These are phyloP conservation scores for Mugil cephalus DNA, from an alignment of 2,113 vertebrate genomes.

Conservation along the genomic window DNA sequence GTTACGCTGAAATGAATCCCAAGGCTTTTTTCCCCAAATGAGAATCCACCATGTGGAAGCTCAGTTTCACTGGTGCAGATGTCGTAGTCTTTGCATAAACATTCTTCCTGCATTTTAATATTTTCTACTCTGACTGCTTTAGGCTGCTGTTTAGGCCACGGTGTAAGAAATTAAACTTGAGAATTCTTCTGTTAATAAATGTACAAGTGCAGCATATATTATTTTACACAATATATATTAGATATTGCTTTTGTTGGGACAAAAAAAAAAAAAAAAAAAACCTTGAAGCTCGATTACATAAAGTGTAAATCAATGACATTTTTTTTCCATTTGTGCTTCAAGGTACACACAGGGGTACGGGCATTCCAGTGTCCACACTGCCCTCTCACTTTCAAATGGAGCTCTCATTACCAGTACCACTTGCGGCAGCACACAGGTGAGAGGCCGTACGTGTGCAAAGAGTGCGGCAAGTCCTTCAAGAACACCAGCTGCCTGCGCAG, in stretches of 20 bases:
- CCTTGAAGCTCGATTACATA: too few relatives aligned
- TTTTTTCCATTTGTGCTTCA: neutral
- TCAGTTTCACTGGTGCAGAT: conserved; percentile 11
- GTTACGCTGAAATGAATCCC: conserved; percentile 5
- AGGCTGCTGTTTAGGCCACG: neutral
- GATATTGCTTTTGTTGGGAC: too few relatives aligned
- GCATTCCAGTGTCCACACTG: conserved; percentile 93
- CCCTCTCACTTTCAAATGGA: conserved; percentile 94
- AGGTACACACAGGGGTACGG: conserved; percentile 93
- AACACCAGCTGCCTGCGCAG: conserved; percentile 92
- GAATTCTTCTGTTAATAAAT: too few relatives aligned
- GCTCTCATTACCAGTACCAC: conserved; percentile 95
- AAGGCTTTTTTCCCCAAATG: neutral
- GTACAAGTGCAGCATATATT: too few relatives aligned
- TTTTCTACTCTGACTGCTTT: conserved; percentile 3
- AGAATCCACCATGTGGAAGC: conserved; percentile 4
- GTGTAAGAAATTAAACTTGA: too few relatives aligned
- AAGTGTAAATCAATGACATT: too few relatives aligned
- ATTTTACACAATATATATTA: too few relatives aligned
- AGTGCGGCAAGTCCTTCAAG: conserved; percentile 94
- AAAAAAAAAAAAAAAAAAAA: too few relatives aligned
- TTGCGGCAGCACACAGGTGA: conserved; percentile 92
- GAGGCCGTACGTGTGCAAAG: conserved; percentile 90
- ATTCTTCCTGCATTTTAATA: neutral
- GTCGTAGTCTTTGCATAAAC: neutral